Base-by-base conservation (phyloP, 1,140 invertebrate species). In the Nasonia giraulti region DNA sequence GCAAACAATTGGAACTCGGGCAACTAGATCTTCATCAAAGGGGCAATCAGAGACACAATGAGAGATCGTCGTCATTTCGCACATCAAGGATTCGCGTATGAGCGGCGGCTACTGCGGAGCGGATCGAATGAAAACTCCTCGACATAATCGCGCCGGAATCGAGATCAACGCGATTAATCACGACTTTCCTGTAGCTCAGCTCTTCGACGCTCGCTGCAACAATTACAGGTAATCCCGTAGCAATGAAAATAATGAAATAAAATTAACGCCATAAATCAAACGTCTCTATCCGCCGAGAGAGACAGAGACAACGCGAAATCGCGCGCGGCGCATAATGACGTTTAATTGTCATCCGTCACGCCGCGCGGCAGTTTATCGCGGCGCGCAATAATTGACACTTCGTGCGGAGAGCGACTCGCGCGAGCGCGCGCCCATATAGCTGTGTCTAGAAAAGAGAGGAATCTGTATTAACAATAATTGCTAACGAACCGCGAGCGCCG, bases 301-400 rank as follows among this genome's bases (percentile, higher is more conserved):
- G n/a, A 68, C 5, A 68, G 62, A 17, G 50, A 10, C 73, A 14
- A 47, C 14, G 50, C 20, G 23, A 27, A 69, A 73, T 73, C 23
- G 37, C 27, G 73, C 50, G 47, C 55, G 10, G 31, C 74, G 37
- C 33, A 47, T 83, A 83, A 83, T 68, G 37, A 77, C 81, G 37
- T 83, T 83, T 77, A 76, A 83, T 83, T 83, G 71, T 82, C 80
- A 75, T 71, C 80, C 40, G 80, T 81, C 80, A 74, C 62, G 50
- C 37, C 31, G 66, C 10, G 44, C 47, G 68, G 68, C 40, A 55
- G 80, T 74, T 81, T 81, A 81, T 81, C 80, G 68, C 23, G 11
- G 23, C 44, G 68, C 27, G 80, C 68, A 40, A 75, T 82, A 83
- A 83, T 83, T 77, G 81, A 76, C 81, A 68, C 50, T 68, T 47